phyloP scores from a whole-genome alignment of 1,140 invertebrate species.

The Achatina immaculata region DNA sequence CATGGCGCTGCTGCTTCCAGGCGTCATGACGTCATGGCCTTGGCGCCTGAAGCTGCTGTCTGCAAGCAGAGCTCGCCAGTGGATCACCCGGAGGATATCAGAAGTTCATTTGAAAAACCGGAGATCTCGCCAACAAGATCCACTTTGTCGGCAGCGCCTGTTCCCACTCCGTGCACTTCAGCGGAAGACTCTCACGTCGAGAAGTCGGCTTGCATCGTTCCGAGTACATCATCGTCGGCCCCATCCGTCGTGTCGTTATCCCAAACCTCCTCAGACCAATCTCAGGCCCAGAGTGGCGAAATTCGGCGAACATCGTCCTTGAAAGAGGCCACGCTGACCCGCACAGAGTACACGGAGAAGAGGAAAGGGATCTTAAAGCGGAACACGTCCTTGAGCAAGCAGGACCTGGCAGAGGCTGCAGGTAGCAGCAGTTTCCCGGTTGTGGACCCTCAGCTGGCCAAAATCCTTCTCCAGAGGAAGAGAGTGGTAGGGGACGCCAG shows the following conservation, averaged over 20 bases:
- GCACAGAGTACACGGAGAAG: slow-evolving; percentile 21
- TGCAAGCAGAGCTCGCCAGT: no score
- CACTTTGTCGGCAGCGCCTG: no score
- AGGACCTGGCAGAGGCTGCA: background rate
- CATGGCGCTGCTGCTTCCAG: no score
- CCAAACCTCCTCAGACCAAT: no score
- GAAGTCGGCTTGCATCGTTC: background rate
- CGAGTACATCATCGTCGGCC: background rate
- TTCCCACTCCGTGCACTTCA: background rate
- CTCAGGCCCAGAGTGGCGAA: no score
- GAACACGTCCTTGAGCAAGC: slow-evolving; percentile 42
- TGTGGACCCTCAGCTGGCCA: slow-evolving; percentile 46
- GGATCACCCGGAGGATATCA: no score
- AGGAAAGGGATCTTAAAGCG: slow-evolving; percentile 49
- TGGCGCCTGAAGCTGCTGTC: no score
- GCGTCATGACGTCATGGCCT: no score
- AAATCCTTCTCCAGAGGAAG: slow-evolving; percentile 44
- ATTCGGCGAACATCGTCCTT: background rate
- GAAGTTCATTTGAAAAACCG: background rate
- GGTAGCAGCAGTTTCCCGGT: background rate
- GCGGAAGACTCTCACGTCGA: background rate
- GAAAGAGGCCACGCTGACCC: slow-evolving; percentile 2
- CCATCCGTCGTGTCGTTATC: no score
- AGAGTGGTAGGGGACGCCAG: slow-evolving; percentile 32
- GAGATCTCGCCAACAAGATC: no score